These are phyloP conservation scores for Fragum whitleyi DNA, from an alignment of 2,888 invertebrate genomes.

Conservation along the genomic window DNA sequence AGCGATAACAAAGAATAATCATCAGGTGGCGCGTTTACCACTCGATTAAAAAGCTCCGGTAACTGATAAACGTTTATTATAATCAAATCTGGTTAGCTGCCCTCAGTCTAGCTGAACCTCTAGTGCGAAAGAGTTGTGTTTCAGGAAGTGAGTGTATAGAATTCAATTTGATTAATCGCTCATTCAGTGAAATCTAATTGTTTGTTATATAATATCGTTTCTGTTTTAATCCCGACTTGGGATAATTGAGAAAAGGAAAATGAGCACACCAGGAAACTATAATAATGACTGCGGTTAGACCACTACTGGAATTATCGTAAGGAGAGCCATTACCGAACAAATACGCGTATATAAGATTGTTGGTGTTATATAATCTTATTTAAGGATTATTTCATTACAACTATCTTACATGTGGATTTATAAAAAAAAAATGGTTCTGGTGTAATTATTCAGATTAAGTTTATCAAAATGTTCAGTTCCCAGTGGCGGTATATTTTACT, in stretches of 20 bases:
- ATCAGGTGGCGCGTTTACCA: conserved; percentile 4
- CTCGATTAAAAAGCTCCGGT: conserved; percentile 1
- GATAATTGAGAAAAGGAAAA: not conserved
- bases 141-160: not conserved
- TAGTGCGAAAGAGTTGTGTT: not conserved
- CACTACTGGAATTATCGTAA: not conserved
- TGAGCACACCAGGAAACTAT: not conserved
- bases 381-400: too few relatives aligned
- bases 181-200: conserved; percentile 1
- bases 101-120: not conserved
- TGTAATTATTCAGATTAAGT: too few relatives aligned
- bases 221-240: not conserved
- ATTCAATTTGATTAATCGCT: not conserved
- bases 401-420: too few relatives aligned
- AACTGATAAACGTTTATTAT: not conserved
- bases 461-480: too few relatives aligned
- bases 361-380: too few relatives aligned
- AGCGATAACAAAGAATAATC: not conserved
- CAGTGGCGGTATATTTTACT: not conserved
- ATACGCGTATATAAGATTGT: too few relatives aligned
- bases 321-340: too few relatives aligned
- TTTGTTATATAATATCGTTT: not conserved
- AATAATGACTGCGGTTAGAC: not conserved
- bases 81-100: not conserved
- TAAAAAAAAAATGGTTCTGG: too few relatives aligned